Conservation (phyloP, 92 coral and sea anemone species). For the Phymanthus crucifer region DNA sequence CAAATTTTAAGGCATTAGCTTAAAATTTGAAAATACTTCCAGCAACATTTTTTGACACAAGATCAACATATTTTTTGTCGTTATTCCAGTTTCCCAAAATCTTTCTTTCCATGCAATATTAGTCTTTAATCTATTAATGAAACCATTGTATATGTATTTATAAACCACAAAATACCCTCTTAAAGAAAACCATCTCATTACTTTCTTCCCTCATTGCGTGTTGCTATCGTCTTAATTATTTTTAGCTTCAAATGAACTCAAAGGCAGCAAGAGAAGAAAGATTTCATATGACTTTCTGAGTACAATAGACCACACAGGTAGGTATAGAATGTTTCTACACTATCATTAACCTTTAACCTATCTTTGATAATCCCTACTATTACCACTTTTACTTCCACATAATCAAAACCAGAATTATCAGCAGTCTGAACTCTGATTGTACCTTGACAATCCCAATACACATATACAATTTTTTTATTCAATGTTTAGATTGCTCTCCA, state of each 20-base stretch:
- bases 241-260: conserved; percentile 43
- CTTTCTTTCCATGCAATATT: too few species aligned
- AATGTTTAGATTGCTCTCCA: neutral
- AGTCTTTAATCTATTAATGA: neutral
- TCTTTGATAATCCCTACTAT: neutral
- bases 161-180: neutral
- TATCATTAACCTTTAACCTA: neutral
- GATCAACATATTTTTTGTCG: too few species aligned
- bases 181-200: neutral
- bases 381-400: neutral
- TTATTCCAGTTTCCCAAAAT: too few species aligned
- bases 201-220: neutral
- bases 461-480: neutral
- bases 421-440: neutral
- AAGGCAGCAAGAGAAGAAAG: conserved; percentile 80
- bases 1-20: too few species aligned
- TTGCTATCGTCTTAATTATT: neutral
- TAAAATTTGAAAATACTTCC: too few species aligned
- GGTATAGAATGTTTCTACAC: neutral
- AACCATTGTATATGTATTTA: neutral
- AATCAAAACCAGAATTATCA: neutral
- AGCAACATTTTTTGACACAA: too few species aligned
- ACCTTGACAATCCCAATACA: neutral
- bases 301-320: conserved; percentile 92
- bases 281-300: conserved; percentile 80